Evolutionary conservation across 2,113 vertebrate species (phyloP), one percentile per base, ranked within the genome.

Genomic region (Eubucco bourcierii): DNA sequence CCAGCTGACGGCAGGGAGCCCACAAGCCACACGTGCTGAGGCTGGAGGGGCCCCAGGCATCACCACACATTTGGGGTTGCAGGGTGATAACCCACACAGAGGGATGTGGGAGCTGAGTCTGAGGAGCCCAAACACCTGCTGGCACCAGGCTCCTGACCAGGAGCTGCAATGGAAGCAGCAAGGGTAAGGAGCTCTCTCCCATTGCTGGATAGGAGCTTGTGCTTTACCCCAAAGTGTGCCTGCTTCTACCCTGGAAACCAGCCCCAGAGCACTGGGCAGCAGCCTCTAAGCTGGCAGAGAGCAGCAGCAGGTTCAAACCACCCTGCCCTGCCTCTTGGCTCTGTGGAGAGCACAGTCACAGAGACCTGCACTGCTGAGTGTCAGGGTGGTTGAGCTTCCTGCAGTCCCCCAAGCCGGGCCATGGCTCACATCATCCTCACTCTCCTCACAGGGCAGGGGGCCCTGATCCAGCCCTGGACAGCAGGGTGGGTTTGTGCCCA

Each of bases 1-100:
- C 10, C 93, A 31, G 95, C 95, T 94, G 91, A 80, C 4, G 3
- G 82, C 50, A 84, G 84, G 14, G 61, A 95, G 79, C 94, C 86
- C 90, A 15, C 18, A 6, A 47, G 80, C 68, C 2, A 11, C 80
- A 1, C 0, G 33, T 6, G 90, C 37, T 4, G 75, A 47, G 83
- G 71, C 64, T 9, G 1, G 59, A 64, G 61, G 77, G 50, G 13
- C 18, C 27, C 58, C 1, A 0, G 34, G 25, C 46, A 78, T 52
- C 46, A 18, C 52, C 34, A 55, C 6, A 0, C 0, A 0, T 0
- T 19, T 4, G 1, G 68, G 47, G 7, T 53, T 52, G 64, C 1
- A 0, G 53, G 65, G 92, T 17, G 39, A 64, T 4, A 66, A 47
- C 20, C 64, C 80, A 21, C 13, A 1, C 12, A 0, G 1, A 0